Percentiles rank a stretch among this genome's conserved stretches.
These are phyloP conservation scores for Eubasilissa splendida DNA, from an alignment of 2,888 invertebrate genomes.

Conservation along the genomic window DNA sequence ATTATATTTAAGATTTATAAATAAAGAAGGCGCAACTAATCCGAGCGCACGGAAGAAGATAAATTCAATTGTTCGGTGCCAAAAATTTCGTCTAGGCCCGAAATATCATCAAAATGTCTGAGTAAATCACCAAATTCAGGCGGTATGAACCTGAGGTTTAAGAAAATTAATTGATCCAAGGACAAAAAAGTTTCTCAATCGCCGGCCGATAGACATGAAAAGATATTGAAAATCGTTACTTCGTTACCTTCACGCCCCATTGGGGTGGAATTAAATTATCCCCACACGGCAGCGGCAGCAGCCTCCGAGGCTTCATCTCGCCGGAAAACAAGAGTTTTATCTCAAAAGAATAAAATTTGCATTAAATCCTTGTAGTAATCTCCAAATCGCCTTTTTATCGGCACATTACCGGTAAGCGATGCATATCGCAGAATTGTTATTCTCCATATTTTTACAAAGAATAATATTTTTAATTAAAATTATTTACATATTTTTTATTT, in stretches of 20 bases:
- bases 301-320: neutral
- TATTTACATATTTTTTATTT: too few relatives aligned
- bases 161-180: neutral
- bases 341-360: constrained; percentile 24
- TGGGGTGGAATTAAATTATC: constrained; percentile 12
- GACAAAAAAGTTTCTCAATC: constrained; percentile 1
- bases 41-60: too few relatives aligned
- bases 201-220: constrained; percentile 8
- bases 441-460: neutral
- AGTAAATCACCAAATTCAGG: too few relatives aligned
- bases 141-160: neutral
- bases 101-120: too few relatives aligned
- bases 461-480: too few relatives aligned
- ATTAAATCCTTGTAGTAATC: neutral
- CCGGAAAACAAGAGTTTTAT: constrained; percentile 16
- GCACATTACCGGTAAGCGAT: neutral
- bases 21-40: too few relatives aligned
- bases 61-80: too few relatives aligned
- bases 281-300: constrained; percentile 1
- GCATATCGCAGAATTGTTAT: neutral
- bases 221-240: constrained; percentile 27
- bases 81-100: too few relatives aligned
- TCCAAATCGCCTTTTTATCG: constrained; percentile 2
- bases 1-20: too few relatives aligned
- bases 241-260: constrained; percentile 16